Evolutionary conservation across 2,888 invertebrate genomes (phyloP), one percentile per base, ranked within the genome.

Genomic region (Drosophila pseudotalamancana): DNA sequence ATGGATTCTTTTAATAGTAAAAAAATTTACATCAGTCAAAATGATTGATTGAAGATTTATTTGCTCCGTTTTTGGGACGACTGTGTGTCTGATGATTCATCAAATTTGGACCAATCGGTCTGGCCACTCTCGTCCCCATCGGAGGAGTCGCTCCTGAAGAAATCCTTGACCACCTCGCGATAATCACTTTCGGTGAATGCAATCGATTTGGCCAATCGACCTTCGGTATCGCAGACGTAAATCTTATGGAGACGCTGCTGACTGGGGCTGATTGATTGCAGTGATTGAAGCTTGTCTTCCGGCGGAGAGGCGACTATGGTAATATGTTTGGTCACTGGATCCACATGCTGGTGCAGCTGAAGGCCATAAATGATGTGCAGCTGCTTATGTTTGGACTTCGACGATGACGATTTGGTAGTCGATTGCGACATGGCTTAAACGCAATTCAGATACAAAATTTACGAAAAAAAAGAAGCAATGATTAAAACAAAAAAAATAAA

Each of bases 131-230:
- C 14, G 3, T 6, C 25, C 6, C 5, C 8, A 1, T 16, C 14
- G 9, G 6, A 2, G 16, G 1, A 1, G 0, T 16, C 16, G 5
- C 9, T 4, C 5, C 16, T 5, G 8, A 23, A n/a, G 9, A 9
- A 35, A 0, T 18, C 5, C 4, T 4, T 12, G 5, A 45, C 6
- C 4, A 14, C 35, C 5, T 4, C 5, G 11, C 59, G 59, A 9
- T 45, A 39, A 3, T 37, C 25, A 31, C 25, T 45, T n/a, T 59
- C 57, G 12, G 37, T 29, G 42, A 55, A 55, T 1, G 1, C 1
- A 11, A 54, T 4, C 16, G 23, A 9, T 18, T 23, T 12, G 6
- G 14, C 1, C 1, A 23, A 8, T 0, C 23, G 12, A 0, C 42
- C 35, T 4, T 21, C 1, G 4, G 14, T 0, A 14, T 32, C n/a